A percentile compares a stretch with the other conserved stretches of the same genome.
phyloP scores from a whole-genome alignment of 1,140 invertebrate genomes.

The Formica exsecta region DNA sequence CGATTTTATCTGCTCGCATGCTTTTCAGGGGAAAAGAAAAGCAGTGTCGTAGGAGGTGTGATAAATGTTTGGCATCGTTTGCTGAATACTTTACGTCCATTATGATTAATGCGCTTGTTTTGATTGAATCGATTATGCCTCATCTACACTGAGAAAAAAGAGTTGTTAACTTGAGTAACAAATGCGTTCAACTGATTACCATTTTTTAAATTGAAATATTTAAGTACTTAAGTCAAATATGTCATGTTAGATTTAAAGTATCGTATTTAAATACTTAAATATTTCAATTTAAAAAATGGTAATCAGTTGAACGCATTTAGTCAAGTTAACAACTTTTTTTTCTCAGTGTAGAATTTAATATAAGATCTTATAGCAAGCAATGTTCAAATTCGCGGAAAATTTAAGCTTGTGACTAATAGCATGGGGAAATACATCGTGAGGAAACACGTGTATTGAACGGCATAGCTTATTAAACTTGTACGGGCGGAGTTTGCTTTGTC shows the following conservation, averaged over 20 bases:
- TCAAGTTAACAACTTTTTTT: too few species aligned
- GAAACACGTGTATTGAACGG: neutral
- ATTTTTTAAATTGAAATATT: too few species aligned
- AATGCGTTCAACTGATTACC: too few species aligned
- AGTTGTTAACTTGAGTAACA: too few species aligned
- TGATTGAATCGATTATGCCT: neutral
- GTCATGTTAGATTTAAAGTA: too few species aligned
- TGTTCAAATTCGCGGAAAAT: conserved; percentile 13
- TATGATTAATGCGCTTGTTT: conserved; percentile 35
- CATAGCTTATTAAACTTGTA: conserved; percentile 14
- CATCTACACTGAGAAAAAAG: too few species aligned
- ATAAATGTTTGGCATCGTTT: conserved; percentile 4
- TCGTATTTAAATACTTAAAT: too few species aligned
- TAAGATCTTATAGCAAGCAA: neutral
- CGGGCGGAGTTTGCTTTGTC: neutral
- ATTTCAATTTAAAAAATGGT: too few species aligned
- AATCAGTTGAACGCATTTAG: too few species aligned
- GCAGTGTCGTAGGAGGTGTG: neutral
- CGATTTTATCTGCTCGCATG: neutral
- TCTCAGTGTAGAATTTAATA: neutral
- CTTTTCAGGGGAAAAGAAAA: neutral
- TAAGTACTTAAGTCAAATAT: too few species aligned
- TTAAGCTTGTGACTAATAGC: neutral
- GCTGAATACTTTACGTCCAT: neutral
- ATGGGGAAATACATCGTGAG: too few species aligned